phyloP scores from a whole-genome alignment of 2,888 invertebrate species.

The Amblyjoppa proteus region DNA sequence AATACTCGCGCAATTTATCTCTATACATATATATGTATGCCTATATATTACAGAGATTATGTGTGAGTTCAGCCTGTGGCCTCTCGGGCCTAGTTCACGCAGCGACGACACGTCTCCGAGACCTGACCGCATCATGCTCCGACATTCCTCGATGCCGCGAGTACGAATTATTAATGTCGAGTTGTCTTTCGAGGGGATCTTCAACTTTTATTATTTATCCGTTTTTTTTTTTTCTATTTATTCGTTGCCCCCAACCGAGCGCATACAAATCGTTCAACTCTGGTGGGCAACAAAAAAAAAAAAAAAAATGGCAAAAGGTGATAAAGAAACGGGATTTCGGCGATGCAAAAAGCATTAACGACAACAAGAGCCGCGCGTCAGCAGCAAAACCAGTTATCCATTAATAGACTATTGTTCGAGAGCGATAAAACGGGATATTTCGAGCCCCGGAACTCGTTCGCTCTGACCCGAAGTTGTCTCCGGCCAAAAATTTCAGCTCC shows the following conservation, averaged over 20 bases:
- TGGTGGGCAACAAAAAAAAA: conserved; percentile 1
- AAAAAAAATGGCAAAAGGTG: background rate
- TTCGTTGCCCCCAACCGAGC: conserved; percentile 30
- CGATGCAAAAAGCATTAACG: background rate
- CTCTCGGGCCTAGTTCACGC: conserved; percentile 70
- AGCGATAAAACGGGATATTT: conserved; percentile 43
- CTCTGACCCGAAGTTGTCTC: conserved; percentile 17
- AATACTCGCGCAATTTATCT: conserved; percentile 9
- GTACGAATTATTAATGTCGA: conserved; percentile 63
- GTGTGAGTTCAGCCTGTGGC: conserved; percentile 58
- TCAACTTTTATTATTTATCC: background rate
- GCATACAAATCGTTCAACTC: background rate
- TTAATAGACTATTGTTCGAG: conserved; percentile 57
- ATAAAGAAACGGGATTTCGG: conserved; percentile 10
- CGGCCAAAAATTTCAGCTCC: conserved; percentile 16
- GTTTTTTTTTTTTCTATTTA: background rate
- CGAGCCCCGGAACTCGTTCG: conserved; percentile 11
- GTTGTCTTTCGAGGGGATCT: conserved; percentile 25
- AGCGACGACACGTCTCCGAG: conserved; percentile 66
- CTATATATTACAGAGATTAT: conserved; percentile 40
- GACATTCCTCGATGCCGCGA: conserved; percentile 63
- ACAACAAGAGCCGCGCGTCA: conserved; percentile 11
- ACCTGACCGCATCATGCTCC: conserved; percentile 52
- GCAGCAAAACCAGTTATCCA: conserved; percentile 31
- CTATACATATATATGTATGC: conserved; percentile 26